Percentiles rank a stretch among this genome's conserved stretches.
Evolutionary conservation across 64 coral and sea anemone species (phyloP).

Genomic region (Dendronephthya gigantea): DNA sequence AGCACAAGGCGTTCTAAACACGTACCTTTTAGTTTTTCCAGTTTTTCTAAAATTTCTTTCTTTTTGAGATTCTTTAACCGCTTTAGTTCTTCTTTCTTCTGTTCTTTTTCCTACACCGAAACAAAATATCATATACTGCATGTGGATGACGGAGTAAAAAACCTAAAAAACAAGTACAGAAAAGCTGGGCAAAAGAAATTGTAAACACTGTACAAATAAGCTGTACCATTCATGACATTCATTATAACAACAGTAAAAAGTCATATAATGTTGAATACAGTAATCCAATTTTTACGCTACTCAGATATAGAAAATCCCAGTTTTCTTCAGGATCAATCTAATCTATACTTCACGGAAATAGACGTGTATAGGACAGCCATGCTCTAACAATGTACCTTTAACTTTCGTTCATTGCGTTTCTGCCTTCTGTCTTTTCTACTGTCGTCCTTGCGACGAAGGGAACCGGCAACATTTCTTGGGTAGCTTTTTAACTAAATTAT

Average conservation of each 20-base stretch:
- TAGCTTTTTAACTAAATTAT: conserved; percentile 73
- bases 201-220: too few species aligned
- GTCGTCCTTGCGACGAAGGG: conserved; percentile 64
- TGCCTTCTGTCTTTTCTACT: conserved; percentile 68
- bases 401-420: conserved; percentile 53
- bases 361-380: background rate
- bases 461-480: conserved; percentile 60
- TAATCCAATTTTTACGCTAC: too few species aligned
- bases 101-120: conserved; percentile 75
- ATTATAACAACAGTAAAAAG: too few species aligned
- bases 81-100: conserved; percentile 85
- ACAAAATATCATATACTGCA: background rate
- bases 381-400: conserved; percentile 43
- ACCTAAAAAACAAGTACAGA: too few species aligned
- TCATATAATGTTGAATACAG: too few species aligned
- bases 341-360: too few species aligned
- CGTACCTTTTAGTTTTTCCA: conserved; percentile 92
- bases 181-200: too few species aligned
- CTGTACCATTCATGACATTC: too few species aligned
- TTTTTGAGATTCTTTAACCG: conserved; percentile 90
- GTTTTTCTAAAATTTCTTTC: conserved; percentile 95
- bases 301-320: too few species aligned
- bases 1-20: too few species aligned
- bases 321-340: too few species aligned
- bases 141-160: background rate